Base-by-base conservation (phyloP, 2,113 vertebrate genomes). In the Odobenus rosmarus region DNA sequence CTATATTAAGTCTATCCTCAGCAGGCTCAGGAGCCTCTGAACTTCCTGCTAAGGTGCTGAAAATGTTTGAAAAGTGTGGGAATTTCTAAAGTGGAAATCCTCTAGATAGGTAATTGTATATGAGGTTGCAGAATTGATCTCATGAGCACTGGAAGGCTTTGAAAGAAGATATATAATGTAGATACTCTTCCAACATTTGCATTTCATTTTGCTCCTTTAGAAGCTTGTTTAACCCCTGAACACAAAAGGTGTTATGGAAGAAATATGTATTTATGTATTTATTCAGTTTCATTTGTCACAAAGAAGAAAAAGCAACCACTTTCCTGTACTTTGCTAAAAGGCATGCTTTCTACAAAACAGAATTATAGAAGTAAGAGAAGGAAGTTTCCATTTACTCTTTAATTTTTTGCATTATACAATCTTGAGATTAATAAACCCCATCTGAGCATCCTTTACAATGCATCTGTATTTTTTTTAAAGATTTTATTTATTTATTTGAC, bases 251-350 rank as follows among this genome's bases (percentile, higher is more conserved):
- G 2, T 84, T 84, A 92, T 42, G 39, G 53, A 77, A 95, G 59
- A 96, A 95, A 93, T 80, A 83, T 51, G 42, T 90, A 33, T 85
- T 92, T 80, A 80, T 55, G 33, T 93, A n/a, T 85, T 93, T 93
- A 90, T 96, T 96, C 90, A 71, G 49, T 80, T 97, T 96, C 11
- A 57, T 84, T 93, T 96, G 88, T 95, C 71, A 94, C 46, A 92
- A 88, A 24, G 26, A 72, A 79, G 67, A 92, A 94, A 95, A 93
- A 83, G 12, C 59, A 94, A 82, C n/a, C 18, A 28, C 13, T 62
- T 88, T 23, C 53, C 15, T 69, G 42, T 28, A 76, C 28, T 67
- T 94, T 76, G 49, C 16, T 94, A 93, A 95, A 90, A 90, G 19
- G 51, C 7, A 69, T 28, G 51, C 7, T 82, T 87, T 74, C 53